Conservation (phyloP, 1,140 invertebrate species). For the Drosophila bipectinata region DNA sequence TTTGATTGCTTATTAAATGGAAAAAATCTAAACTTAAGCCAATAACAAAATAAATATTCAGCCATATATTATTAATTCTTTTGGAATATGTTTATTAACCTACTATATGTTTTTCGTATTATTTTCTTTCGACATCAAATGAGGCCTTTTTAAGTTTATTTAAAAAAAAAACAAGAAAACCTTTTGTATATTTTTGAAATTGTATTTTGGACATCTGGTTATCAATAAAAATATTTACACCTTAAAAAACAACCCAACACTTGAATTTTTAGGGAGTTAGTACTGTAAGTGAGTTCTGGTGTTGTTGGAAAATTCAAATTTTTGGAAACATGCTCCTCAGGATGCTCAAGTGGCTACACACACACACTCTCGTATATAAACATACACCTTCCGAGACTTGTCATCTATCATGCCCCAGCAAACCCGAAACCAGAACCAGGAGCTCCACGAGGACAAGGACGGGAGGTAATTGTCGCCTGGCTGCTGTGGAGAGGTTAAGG, state of each 20-base stretch:
- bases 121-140: neutral
- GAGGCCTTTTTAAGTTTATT: neutral
- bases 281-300: conserved; percentile 29
- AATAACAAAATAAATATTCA: neutral
- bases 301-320: conserved; percentile 57
- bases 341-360: conserved; percentile 55
- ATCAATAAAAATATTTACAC: neutral
- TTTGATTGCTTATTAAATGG: neutral
- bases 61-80: neutral
- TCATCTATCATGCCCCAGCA: conserved; percentile 73
- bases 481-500: conserved; percentile 31
- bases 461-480: conserved; percentile 74
- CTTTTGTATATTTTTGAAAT: neutral
- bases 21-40: neutral
- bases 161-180: neutral
- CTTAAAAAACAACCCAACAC: neutral
- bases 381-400: conserved; percentile 69
- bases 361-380: conserved; percentile 3
- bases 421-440: conserved; percentile 47
- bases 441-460: conserved; percentile 10
- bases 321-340: conserved; percentile 60
- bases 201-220: neutral
- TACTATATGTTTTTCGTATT: neutral
- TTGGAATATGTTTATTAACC: neutral
- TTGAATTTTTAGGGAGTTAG: conserved; percentile 9